A percentile compares a stretch with the other conserved stretches of the same genome.
Evolutionary conservation across 2,113 vertebrate species (phyloP).

Genomic region (Centropristis striata): DNA sequence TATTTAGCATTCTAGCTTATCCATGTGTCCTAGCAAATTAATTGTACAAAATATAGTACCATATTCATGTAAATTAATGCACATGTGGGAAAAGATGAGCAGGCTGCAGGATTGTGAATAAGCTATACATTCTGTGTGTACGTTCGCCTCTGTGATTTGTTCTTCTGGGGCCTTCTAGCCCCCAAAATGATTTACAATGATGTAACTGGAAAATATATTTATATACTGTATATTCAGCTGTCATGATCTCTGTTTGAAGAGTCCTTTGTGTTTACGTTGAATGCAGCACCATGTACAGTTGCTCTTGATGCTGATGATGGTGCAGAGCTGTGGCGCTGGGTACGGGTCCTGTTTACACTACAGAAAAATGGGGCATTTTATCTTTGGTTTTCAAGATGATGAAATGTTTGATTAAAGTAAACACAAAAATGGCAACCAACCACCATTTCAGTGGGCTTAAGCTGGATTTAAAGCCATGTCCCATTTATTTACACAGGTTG

Average conservation of each 20-base stretch:
- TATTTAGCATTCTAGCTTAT: neutral
- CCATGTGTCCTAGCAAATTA: neutral
- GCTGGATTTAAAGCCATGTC: constrained; percentile 19
- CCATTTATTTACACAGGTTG: constrained; percentile 38
- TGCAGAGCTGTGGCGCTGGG: neutral
- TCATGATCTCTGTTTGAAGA: neutral
- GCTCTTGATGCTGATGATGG: constrained; percentile 17
- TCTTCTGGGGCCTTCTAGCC: neutral
- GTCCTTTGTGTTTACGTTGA: neutral
- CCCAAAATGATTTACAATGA: neutral
- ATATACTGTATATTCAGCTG: neutral
- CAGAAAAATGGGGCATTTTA: constrained; percentile 23
- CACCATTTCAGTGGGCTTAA: constrained; percentile 5
- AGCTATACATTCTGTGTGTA: neutral
- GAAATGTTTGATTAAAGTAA: constrained; percentile 46
- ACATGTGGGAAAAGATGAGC: neutral
- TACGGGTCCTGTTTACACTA: constrained; percentile 21
- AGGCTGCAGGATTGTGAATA: neutral
- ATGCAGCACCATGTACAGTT: neutral
- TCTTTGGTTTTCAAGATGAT: constrained; percentile 41
- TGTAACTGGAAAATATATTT: neutral
- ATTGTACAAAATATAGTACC: neutral
- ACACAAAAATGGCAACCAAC: constrained; percentile 29
- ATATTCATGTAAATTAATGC: neutral
- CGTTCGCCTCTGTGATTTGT: neutral